phyloP scores from a whole-genome alignment of 2,888 invertebrate genomes.

The Melikaiella ostensackeni region DNA sequence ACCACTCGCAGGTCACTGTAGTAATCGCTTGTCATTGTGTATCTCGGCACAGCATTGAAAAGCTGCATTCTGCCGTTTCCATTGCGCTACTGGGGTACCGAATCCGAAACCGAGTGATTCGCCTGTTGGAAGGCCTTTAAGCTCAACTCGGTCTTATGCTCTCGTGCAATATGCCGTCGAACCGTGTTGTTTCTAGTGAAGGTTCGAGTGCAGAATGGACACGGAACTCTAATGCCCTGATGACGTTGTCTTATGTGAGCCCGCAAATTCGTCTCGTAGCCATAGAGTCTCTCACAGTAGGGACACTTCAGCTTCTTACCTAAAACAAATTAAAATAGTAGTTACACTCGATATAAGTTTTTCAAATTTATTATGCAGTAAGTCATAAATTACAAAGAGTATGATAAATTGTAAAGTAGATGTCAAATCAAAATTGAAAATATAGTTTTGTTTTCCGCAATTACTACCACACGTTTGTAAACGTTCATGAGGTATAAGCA shows the following conservation, averaged over 20 bases:
- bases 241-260: constrained; percentile 95
- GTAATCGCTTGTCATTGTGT: constrained; percentile 58
- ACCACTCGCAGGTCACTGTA: constrained; percentile 66
- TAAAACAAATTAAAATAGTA: constrained; percentile 65
- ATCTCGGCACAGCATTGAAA: constrained; percentile 50
- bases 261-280: constrained; percentile 94
- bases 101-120: constrained; percentile 70
- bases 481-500: too few species aligned
- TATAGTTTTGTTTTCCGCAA: too few species aligned
- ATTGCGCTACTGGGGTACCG: constrained; percentile 68
- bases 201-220: constrained; percentile 93
- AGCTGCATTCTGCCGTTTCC: neutral
- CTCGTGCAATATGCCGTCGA: constrained; percentile 92
- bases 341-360: neutral
- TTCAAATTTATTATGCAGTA: too few species aligned
- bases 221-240: constrained; percentile 94
- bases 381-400: neutral
- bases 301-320: constrained; percentile 95
- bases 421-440: too few species aligned
- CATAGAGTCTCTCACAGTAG: constrained; percentile 94
- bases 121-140: constrained; percentile 82
- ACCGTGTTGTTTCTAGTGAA: constrained; percentile 96
- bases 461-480: too few species aligned
- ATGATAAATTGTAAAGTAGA: too few species aligned
- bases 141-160: constrained; percentile 88